Evolutionary conservation across 2,888 invertebrate genomes (phyloP).

Genomic region (Oxycera nigricornis): DNA sequence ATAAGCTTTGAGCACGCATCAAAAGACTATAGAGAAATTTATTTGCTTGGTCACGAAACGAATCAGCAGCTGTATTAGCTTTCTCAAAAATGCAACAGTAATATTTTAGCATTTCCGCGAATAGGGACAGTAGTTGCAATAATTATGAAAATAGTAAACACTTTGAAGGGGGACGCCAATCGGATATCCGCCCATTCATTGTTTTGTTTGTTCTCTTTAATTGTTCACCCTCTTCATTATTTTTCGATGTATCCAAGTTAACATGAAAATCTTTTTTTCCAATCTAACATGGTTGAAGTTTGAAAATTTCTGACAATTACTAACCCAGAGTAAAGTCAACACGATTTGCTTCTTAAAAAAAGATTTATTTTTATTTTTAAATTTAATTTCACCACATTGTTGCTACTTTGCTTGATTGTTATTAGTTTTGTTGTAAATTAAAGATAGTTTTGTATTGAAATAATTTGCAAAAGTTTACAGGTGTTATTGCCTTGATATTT

Average conservation of each 20-base stretch:
- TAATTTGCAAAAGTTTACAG: neutral
- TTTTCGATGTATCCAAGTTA: too few species aligned
- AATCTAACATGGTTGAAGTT: too few species aligned
- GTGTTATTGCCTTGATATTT: conserved; percentile 20
- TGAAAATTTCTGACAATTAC: too few species aligned
- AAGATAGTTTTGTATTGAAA: neutral
- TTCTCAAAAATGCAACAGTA: neutral
- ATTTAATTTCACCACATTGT: conserved; percentile 12
- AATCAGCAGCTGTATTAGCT: too few species aligned
- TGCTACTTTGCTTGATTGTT: conserved; percentile 17
- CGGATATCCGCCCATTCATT: neutral
- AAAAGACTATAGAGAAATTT: too few species aligned
- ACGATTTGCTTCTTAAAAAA: too few species aligned
- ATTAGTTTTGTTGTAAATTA: conserved; percentile 17
- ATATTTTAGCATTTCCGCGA: neutral
- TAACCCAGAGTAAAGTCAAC: too few species aligned
- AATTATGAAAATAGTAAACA: conserved; percentile 1
- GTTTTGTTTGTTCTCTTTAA: neutral
- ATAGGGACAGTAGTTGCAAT: conserved; percentile 36
- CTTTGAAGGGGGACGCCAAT: neutral
- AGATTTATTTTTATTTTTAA: neutral
- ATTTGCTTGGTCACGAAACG: too few species aligned
- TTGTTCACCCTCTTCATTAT: neutral
- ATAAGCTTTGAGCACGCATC: too few species aligned
- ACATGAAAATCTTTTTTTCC: too few species aligned